Evolutionary conservation across 1,140 invertebrate species (phyloP), one percentile per base, ranked within the genome.

Genomic region (Nasonia giraulti): DNA sequence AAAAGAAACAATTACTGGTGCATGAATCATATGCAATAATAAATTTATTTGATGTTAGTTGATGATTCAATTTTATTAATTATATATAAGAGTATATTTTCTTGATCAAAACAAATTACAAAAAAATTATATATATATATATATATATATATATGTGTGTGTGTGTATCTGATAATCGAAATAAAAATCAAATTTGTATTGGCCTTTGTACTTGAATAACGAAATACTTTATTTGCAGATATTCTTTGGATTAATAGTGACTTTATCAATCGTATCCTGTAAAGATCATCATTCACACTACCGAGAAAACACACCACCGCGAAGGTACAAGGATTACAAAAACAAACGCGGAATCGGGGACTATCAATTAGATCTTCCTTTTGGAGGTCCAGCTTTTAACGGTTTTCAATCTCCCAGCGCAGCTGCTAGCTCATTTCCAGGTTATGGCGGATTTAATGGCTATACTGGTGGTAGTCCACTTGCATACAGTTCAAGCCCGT

Each of bases 301-400:
- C 44, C 75, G 75, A 79, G 50, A 82, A 23, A 86, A 50, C 50
- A 8, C 4, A 62, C n/a, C 44, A 12, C n/a, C 20, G 27, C 37
- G 37, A 66, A 86, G 55, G 40, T 83, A 47, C 37, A 86, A 87
- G 62, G 87, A 89, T 68, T 50, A 71, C 2, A 89, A 92, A 76
- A 91, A 90, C 79, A 93, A 93, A 84, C 90, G 92, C 44, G 92
- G 92, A 1, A 78, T 89, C 7, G 80, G 23, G 4, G 92, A 93
- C 47, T 89, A 90, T 79, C 80, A 85, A 17, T 85, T 86, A 12
- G 82, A 87, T 71, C 89, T 89, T 74, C 85, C 89, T 12, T 86
- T 87, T 37, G 73, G 86, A 14, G 85, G 86, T 37, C 31, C 89
- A 8, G 88, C 89, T 47, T 86, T 82, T 27, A 81, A 84, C 20